Evolutionary conservation across 2,113 vertebrate genomes (phyloP).

Genomic region (Fulmarus glacialis): DNA sequence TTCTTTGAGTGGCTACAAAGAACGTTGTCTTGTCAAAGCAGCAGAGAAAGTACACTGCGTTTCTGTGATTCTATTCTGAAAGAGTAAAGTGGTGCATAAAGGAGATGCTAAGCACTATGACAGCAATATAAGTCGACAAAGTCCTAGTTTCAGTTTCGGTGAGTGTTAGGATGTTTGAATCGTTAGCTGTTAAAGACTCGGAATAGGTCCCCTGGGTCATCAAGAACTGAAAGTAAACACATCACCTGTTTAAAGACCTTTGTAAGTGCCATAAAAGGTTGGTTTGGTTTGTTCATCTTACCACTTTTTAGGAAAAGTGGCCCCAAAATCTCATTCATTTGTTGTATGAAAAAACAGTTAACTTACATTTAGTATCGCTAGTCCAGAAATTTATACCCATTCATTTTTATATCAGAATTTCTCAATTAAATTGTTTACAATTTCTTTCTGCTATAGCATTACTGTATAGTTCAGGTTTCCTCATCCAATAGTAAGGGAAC

Average conservation of each 20-base stretch:
- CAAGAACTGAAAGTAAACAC: background rate
- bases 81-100: background rate
- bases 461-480: background rate
- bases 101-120: background rate
- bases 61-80: background rate
- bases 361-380: background rate
- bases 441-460: background rate
- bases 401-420: background rate
- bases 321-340: background rate
- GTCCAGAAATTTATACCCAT: background rate
- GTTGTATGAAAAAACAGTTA: background rate
- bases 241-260: background rate
- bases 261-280: background rate
- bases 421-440: background rate
- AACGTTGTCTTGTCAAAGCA: slow-evolving; percentile 21
- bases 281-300: background rate
- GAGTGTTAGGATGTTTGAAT: background rate
- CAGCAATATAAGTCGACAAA: background rate
- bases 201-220: background rate
- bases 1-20: slow-evolving; percentile 28
- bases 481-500: background rate
- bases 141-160: background rate
- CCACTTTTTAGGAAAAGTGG: background rate
- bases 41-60: slow-evolving; percentile 10
- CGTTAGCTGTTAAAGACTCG: background rate